phyloP scores from a whole-genome alignment of 2,113 vertebrate species.

The Microtus richardsoni region DNA sequence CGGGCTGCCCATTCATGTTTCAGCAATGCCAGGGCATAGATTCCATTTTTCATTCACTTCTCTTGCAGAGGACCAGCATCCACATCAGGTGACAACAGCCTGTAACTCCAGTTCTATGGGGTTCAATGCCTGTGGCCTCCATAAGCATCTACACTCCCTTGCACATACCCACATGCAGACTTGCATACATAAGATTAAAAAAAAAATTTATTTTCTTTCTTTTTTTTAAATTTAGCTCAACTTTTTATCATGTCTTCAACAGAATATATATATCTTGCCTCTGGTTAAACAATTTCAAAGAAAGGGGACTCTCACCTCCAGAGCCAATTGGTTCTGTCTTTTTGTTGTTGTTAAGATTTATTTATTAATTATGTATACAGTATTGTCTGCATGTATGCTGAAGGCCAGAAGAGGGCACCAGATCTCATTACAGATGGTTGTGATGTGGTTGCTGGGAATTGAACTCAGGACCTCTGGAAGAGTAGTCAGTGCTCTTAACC shows the following conservation, averaged over 20 bases:
- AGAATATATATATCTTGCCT: not conserved
- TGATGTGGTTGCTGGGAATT: too few species aligned
- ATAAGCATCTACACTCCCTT: not conserved
- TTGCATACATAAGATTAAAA: not conserved
- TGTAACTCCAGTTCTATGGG: not conserved
- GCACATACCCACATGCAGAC: not conserved
- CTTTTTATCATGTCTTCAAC: not conserved
- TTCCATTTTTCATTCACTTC: too few species aligned
- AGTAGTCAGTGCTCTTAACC: too few species aligned
- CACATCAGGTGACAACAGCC: not conserved
- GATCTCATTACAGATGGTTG: too few species aligned
- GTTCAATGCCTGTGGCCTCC: not conserved
- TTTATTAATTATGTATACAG: not conserved
- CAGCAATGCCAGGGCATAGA: too few species aligned
- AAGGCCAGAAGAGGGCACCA: too few species aligned
- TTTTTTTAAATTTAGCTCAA: not conserved
- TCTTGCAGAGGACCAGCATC: not conserved
- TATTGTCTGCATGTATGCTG: too few species aligned
- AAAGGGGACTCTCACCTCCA: conserved; percentile 9
- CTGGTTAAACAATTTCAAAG: conserved; percentile 18
- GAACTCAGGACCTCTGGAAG: too few species aligned
- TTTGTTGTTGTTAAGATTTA: not conserved
- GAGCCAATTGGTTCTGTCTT: not conserved
- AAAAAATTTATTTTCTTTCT: not conserved
- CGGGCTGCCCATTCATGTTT: too few species aligned